Base-by-base conservation (phyloP, 2,888 invertebrate species). In the Coecobrya sp. region DNA sequence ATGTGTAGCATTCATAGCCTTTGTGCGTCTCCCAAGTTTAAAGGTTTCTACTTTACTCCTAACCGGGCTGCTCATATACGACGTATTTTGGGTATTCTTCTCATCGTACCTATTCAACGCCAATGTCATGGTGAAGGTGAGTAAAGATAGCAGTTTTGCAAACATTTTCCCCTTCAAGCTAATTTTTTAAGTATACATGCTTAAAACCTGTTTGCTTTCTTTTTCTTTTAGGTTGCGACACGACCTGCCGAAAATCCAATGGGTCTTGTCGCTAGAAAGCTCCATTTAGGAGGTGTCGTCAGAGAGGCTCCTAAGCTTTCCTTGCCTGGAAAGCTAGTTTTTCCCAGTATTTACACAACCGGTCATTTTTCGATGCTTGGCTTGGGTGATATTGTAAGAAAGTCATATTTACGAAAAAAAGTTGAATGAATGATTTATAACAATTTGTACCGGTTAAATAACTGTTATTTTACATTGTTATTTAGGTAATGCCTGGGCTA, bases 41-140 rank as follows among this genome's bases (percentile, higher is more conserved):
- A 99, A 99, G 96, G 98, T 98, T 94, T 99, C 99, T 86, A 99
- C 99, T 25, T 96, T 99, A 93, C 97, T 99, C 94, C 97, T 99
- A 95, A 98, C 99, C 76, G 99, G 99, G 45, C 96, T 99, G 95
- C 97, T 99, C 93, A 97, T 98, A 91, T 99, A 99, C 96, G 99
- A 99, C 96, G 99, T 99, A 62, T 99, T 99, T 96, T 99, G 99
- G 99, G 99, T 99, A 85, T 99, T 99, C 96, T 99, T 99, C 96
- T 99, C 99, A 1, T 99, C 99, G 0, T 99, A 99, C 96, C 98
- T 99, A 95, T 99, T 99, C 96, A 99, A 98, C 96, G 98, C 99
- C 95, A 99, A 99, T 95, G 99, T 99, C 94, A 99, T 99, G 99
- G 99, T 99, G 94, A 99, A 99, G 96, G 98, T 98, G 96, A 97